Base-by-base conservation (phyloP, 2,888 invertebrate species). In the Spicauda simplicius region DNA sequence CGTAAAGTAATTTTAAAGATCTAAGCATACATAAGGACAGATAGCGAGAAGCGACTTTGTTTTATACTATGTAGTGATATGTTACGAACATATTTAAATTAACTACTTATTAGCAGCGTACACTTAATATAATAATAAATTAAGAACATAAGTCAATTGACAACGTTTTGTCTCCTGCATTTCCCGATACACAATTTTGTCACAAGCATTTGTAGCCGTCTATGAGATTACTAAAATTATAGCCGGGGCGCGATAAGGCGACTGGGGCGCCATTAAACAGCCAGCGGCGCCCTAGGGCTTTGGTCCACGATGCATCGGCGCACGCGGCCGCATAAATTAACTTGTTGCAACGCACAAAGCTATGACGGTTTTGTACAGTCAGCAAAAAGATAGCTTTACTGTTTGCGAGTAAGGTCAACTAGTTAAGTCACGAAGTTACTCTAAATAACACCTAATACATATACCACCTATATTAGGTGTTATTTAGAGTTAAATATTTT, bases 241-340 rank as follows among this genome's bases (percentile, higher is more conserved):
- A 53, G 19, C 14, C n/a, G 25, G 62, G 37, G 45, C 20, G 45
- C 54, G 62, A 54, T 62, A 54, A 33, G 33, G 52, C 12, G 60
- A 37, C 53, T 54, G 16, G 20, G n/a, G 62, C 60, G 33, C 54
- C 54, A 30, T 55, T 55, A 30, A 30, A n/a, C 37, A 37, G 37
- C 56, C 33, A 30, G 30, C 54, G 54, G 54, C 54, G 54, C 54
- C 54, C 54, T 25, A 45, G 62, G 62, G 73, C 74, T 74, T 64
- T 72, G 69, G 63, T 30, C 59, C 19, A 75, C 77, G 78, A 81
- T 80, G 79, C 77, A 82, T 81, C 81, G 80, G 79, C 84, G 78
- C 80, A 77, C 77, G 81, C 75, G 77, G 73, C 73, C 73, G 82
- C 82, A 86, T 87, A 86, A 86, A 86, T 87, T 85, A 86, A 82